Percentiles rank a stretch among this genome's conserved stretches.
phyloP scores from a whole-genome alignment of 2,113 vertebrate species.

The Sigmodon hispidus region DNA sequence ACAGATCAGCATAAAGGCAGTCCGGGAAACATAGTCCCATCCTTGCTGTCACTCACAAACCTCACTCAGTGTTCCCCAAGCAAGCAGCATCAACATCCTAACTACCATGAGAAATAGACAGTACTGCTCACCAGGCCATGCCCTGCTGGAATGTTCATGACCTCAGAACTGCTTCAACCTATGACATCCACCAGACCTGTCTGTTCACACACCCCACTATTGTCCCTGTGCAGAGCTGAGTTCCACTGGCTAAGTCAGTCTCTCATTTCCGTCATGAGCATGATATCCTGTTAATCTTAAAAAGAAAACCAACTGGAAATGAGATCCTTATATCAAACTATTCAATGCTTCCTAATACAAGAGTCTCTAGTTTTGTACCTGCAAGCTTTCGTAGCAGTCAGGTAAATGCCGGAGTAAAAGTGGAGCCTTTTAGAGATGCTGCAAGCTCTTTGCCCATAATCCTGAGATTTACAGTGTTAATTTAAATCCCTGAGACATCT shows the following conservation, averaged over 20 bases:
- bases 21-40: neutral
- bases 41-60: neutral
- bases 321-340: conserved; percentile 21
- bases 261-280: neutral
- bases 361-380: conserved; percentile 49
- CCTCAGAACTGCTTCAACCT: neutral
- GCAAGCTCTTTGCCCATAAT: conserved; percentile 68
- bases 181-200: neutral
- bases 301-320: conserved; percentile 64
- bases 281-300: conserved; percentile 37
- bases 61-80: neutral
- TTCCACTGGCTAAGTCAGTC: neutral
- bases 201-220: too few relatives aligned
- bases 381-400: conserved; percentile 27
- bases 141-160: neutral
- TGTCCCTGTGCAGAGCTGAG: neutral
- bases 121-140: neutral
- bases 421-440: conserved; percentile 74
- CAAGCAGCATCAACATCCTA: neutral
- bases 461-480: conserved; percentile 81
- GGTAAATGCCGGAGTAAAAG: conserved; percentile 59
- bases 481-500: conserved; percentile 79
- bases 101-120: neutral
- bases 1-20: neutral
- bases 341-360: conserved; percentile 57